These are phyloP conservation scores for Thamnophis sirtalis DNA, from an alignment of 2,113 vertebrate species.

Conservation along the genomic window DNA sequence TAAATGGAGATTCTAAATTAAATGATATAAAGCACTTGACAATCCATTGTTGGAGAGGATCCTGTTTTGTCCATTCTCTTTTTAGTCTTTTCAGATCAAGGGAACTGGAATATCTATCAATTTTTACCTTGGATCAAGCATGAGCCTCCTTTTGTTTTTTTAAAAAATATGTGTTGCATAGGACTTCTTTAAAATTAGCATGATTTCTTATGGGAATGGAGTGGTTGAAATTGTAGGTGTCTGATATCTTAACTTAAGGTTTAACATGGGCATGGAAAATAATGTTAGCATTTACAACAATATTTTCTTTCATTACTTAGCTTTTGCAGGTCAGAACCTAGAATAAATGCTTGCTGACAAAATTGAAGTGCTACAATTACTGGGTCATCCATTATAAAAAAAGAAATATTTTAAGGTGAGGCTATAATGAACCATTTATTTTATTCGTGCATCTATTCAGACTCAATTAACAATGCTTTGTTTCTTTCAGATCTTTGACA, in stretches of 20 bases:
- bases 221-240: neutral
- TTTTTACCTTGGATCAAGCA: neutral
- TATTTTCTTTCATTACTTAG: neutral
- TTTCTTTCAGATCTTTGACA: neutral
- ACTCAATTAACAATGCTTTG: neutral
- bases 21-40: neutral
- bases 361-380: neutral
- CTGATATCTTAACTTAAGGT: neutral
- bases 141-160: neutral
- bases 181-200: neutral
- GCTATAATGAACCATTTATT: constrained; percentile 6
- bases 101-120: neutral
- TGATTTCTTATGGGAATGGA: neutral
- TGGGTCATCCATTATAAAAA: neutral
- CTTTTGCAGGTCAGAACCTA: neutral
- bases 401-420: neutral
- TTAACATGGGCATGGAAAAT: neutral
- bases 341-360: neutral
- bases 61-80: neutral
- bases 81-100: neutral
- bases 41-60: neutral
- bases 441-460: neutral
- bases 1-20: neutral
- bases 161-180: neutral
- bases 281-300: neutral